phyloP scores from a whole-genome alignment of 2,888 invertebrate genomes.

The Chloromyia formosa region DNA sequence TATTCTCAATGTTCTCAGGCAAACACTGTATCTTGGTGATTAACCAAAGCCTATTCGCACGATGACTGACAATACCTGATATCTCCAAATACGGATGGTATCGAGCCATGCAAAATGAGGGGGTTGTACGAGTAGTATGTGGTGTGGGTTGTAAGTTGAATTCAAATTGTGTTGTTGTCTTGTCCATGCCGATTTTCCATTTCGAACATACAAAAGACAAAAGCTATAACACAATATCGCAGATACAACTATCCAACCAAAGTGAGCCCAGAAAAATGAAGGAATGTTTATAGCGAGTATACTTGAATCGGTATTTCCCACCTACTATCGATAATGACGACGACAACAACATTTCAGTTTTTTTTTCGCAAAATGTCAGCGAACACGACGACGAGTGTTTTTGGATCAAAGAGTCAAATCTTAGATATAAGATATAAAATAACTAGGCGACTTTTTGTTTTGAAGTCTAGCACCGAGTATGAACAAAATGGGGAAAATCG shows the following conservation, averaged over 20 bases:
- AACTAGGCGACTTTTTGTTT: not conserved
- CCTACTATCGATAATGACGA: conserved; percentile 9
- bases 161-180: not conserved
- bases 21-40: too few species aligned
- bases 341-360: not conserved
- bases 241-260: too few species aligned
- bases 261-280: too few species aligned
- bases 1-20: too few species aligned
- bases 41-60: too few species aligned
- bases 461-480: not conserved
- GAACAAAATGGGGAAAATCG: not conserved
- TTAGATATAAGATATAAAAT: not conserved
- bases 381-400: not conserved
- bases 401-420: not conserved
- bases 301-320: conserved; percentile 22
- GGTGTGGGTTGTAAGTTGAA: conserved; percentile 5
- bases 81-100: conserved; percentile 2
- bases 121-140: not conserved
- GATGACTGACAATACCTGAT: not conserved
- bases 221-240: too few species aligned
- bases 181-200: not conserved
- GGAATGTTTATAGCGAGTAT: not conserved
- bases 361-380: not conserved
- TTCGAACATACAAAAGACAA: not conserved
- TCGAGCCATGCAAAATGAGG: not conserved